Percentiles rank a stretch among this genome's conserved stretches.
These are phyloP conservation scores for Amorpha juglandis DNA, from an alignment of 2,888 invertebrate genomes.

Conservation along the genomic window DNA sequence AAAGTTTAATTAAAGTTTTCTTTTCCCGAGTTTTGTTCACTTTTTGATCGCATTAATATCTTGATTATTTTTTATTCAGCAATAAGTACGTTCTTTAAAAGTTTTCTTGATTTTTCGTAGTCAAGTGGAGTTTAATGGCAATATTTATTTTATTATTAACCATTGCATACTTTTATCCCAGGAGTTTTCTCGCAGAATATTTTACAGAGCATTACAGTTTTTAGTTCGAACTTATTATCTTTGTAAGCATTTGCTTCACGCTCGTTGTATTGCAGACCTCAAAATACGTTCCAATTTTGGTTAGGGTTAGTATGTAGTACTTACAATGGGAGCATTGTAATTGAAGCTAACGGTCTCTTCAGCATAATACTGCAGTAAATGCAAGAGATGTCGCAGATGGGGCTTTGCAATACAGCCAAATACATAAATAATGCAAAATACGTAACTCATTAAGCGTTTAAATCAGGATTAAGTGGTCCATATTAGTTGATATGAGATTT, in stretches of 20 bases:
- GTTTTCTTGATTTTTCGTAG: slow-evolving; percentile 43
- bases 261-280: not conserved
- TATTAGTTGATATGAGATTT: no score
- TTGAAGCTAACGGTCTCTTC: slow-evolving; percentile 27
- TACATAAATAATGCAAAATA: not conserved
- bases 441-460: no score
- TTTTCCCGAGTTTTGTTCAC: slow-evolving; percentile 60
- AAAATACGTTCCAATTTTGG: slow-evolving; percentile 2
- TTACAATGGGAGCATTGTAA: slow-evolving; percentile 18
- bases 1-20: slow-evolving; percentile 82
- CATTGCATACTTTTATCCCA: not conserved
- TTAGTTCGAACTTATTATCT: not conserved
- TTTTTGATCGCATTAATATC: slow-evolving; percentile 77
- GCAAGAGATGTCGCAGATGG: slow-evolving; percentile 23
- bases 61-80: slow-evolving; percentile 68
- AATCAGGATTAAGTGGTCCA: no score
- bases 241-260: slow-evolving; percentile 2
- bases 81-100: slow-evolving; percentile 64
- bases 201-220: not conserved
- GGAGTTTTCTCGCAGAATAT: not conserved
- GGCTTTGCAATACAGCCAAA: not conserved
- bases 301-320: slow-evolving; percentile 12
- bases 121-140: slow-evolving; percentile 19
- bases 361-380: slow-evolving; percentile 28
- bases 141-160: slow-evolving; percentile 1